Evolutionary conservation across 2,113 vertebrate species (phyloP).

Genomic region (Tachysurus fulvidraco): DNA sequence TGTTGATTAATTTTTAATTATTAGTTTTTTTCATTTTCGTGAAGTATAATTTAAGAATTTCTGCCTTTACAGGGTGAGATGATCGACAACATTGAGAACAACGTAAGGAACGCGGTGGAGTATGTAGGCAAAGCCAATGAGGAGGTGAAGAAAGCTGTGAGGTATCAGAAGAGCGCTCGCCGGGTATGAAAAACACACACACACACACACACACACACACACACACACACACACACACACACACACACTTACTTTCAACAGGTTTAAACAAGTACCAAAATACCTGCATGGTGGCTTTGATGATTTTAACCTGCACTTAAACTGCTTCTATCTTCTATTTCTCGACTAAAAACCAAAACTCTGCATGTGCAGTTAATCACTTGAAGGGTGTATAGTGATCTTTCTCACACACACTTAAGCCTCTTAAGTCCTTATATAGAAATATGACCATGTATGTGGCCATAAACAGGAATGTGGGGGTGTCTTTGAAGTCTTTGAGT

Average conservation of each 20-base stretch:
- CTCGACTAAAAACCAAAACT: not conserved
- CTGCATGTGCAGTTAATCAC: not conserved
- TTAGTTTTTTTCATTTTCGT: too few species aligned
- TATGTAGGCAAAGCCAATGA: constrained; percentile 88
- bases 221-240: not conserved
- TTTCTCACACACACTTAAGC: not conserved
- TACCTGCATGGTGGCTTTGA: not conserved
- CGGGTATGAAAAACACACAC: constrained; percentile 75
- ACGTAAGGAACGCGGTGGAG: constrained; percentile 82
- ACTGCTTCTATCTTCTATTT: not conserved
- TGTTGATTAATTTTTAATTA: not conserved
- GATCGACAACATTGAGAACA: constrained; percentile 94
- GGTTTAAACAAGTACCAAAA: not conserved
- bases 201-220: not conserved
- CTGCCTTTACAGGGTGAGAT: constrained; percentile 83
- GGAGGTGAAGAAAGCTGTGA: constrained; percentile 89
- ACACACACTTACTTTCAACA: not conserved
- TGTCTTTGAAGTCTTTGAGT: not conserved
- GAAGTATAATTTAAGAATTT: too few species aligned
- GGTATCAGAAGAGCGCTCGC: constrained; percentile 87
- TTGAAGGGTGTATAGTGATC: not conserved
- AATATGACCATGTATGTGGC: not conserved
- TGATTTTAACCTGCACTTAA: not conserved
- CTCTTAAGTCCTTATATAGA: not conserved
- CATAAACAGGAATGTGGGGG: not conserved